Percentiles rank a stretch among this genome's conserved stretches.
These are phyloP conservation scores for Clytia hemisphaerica DNA, from an alignment of 30 jellyfish, hydroid and myxozoan genomes.

Conservation along the genomic window DNA sequence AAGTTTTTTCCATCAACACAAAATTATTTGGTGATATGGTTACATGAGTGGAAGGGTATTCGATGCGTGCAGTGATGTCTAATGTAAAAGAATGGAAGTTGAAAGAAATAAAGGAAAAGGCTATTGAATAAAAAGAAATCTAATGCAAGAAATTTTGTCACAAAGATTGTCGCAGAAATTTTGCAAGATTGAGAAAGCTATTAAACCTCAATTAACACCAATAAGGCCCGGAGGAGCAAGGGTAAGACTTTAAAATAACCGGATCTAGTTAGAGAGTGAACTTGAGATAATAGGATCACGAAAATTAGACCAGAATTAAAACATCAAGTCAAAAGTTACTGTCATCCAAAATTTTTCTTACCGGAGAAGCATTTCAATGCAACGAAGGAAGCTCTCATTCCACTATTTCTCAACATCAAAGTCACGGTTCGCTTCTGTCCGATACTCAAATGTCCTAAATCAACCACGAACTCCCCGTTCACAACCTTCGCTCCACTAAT, in stretches of 20 bases:
- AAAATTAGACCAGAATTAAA: background rate
- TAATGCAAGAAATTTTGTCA: background rate
- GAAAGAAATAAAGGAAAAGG: background rate
- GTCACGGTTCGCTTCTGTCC: constrained; percentile 46
- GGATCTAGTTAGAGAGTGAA: no score
- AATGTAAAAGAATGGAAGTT: background rate
- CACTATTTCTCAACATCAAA: constrained; percentile 49
- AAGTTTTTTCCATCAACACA: constrained; percentile 42
- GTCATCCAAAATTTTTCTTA: constrained; percentile 20
- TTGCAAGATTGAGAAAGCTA: background rate
- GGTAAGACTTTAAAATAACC: no score
- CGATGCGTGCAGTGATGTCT: constrained; percentile 45
- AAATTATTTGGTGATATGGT: constrained; percentile 69
- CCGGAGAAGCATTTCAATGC: constrained; percentile 65
- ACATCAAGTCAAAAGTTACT: no score
- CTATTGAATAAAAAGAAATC: background rate
- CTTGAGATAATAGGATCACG: no score
- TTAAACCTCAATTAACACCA: no score
- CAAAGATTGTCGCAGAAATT: background rate
- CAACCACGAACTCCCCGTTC: constrained; percentile 22
- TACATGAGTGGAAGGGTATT: constrained; percentile 55
- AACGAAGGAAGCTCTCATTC: constrained; percentile 77
- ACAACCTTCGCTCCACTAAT: constrained; percentile 28
- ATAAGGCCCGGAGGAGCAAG: no score
- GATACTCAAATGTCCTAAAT: constrained; percentile 32